These are phyloP conservation scores for Pseudobourletiella spinata DNA, from an alignment of 1,140 invertebrate species.

Conservation along the genomic window DNA sequence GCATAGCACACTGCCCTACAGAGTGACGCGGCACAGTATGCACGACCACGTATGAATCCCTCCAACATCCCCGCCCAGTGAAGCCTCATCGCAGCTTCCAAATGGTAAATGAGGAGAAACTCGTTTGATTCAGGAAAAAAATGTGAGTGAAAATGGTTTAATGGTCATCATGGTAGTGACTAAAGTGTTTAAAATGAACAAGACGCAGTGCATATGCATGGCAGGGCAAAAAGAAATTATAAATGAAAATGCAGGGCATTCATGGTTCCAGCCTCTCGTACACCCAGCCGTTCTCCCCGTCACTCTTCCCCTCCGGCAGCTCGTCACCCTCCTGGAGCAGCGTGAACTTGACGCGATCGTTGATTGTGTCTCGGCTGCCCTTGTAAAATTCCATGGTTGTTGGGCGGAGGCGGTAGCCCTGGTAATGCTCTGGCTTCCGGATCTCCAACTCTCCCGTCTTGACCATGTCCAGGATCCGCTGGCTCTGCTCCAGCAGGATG, in stretches of 20 bases:
- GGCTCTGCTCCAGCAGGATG: slow-evolving; percentile 52
- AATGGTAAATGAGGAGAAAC: too few species aligned
- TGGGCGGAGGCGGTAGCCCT: slow-evolving; percentile 79
- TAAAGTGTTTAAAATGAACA: too few species aligned
- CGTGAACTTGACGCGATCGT: slow-evolving; percentile 83
- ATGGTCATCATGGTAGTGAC: too few species aligned
- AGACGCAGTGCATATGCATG: too few species aligned
- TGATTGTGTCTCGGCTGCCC: slow-evolving; percentile 82
- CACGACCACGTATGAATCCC: too few species aligned
- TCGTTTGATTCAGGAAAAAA: too few species aligned
- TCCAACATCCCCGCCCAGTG: too few species aligned
- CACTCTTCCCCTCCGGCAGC: slow-evolving; percentile 4
- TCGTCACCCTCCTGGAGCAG: slow-evolving; percentile 42
- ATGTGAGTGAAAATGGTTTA: too few species aligned
- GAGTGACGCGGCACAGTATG: too few species aligned
- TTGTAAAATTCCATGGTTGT: slow-evolving; percentile 90
- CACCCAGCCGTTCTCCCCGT: slow-evolving; percentile 82
- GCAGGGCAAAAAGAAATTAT: neutral
- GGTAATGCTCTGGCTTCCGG: slow-evolving; percentile 46
- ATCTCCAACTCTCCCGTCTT: slow-evolving; percentile 53
- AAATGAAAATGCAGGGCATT: neutral
- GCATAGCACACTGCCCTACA: too few species aligned
- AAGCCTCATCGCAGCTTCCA: too few species aligned
- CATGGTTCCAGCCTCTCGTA: slow-evolving; percentile 78
- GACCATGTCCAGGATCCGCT: slow-evolving; percentile 51